Percentiles rank a stretch among this genome's conserved stretches.
phyloP scores from a whole-genome alignment of 2,113 vertebrate species.

The Cyprinus carpio region DNA sequence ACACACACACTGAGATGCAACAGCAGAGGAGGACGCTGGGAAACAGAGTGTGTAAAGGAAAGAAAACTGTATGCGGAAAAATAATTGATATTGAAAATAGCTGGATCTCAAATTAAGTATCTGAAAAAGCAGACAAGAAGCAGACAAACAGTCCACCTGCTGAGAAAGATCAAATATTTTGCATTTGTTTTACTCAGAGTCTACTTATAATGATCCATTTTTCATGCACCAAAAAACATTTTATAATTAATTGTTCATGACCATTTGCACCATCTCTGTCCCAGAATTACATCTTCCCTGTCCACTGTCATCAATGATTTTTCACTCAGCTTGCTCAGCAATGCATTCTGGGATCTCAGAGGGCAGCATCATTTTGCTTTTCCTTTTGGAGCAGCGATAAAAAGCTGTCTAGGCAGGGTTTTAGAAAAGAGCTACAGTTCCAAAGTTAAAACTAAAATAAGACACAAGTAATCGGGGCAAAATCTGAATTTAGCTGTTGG shows the following conservation, averaged over 20 bases:
- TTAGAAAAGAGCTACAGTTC: not conserved
- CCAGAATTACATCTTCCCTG: not conserved
- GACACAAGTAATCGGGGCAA: not conserved
- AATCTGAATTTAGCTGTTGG: not conserved
- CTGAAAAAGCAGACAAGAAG: not conserved
- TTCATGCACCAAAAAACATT: not conserved
- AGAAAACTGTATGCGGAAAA: not conserved
- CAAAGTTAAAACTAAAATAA: not conserved
- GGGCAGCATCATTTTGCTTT: not conserved
- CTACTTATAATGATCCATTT: too few relatives aligned
- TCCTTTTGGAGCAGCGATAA: not conserved
- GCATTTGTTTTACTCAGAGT: not conserved
- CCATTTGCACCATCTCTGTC: not conserved
- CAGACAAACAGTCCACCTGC: not conserved
- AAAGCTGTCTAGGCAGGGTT: slow-evolving; percentile 4
- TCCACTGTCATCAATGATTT: not conserved
- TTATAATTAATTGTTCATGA: not conserved
- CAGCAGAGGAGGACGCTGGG: not conserved
- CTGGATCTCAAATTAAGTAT: not conserved
- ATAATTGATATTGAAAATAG: slow-evolving; percentile 8
- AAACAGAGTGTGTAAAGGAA: not conserved
- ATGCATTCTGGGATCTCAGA: not conserved
- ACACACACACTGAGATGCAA: not conserved
- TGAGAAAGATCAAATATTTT: not conserved
- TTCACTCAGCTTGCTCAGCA: not conserved